Percentiles rank a stretch among this genome's conserved stretches.
phyloP scores from a whole-genome alignment of 1,140 invertebrate genomes.

The Drosophila ercepeae region DNA sequence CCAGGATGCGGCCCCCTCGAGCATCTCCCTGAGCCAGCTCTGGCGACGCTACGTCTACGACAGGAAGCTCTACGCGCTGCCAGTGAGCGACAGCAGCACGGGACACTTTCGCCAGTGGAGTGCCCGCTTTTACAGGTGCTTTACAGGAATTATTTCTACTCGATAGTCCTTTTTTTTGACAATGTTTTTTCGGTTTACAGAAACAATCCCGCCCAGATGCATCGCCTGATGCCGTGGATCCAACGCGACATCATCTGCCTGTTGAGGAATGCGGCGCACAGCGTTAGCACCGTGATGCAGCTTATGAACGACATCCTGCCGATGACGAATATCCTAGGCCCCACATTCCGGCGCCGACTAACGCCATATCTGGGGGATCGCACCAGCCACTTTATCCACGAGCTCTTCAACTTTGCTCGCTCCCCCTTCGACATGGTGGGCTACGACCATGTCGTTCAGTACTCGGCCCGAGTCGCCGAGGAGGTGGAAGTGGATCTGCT shows the following conservation, averaged over 20 bases:
- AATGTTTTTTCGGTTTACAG: conserved; percentile 78
- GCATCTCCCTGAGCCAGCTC: conserved; percentile 63
- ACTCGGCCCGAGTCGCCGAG: conserved; percentile 72
- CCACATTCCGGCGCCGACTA: conserved; percentile 88
- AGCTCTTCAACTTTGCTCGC: conserved; percentile 93
- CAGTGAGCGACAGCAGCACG: conserved; percentile 86
- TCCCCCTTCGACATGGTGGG: conserved; percentile 93
- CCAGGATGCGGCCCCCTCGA: conserved; percentile 45
- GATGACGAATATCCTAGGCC: conserved; percentile 89
- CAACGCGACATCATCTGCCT: conserved; percentile 90
- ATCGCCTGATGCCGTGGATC: conserved; percentile 94
- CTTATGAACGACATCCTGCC: conserved; percentile 89
- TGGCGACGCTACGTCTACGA: conserved; percentile 90
- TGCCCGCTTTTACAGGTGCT: conserved; percentile 89
- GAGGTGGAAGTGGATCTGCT: conserved; percentile 71
- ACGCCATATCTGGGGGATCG: conserved; percentile 85
- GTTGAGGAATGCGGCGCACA: conserved; percentile 87
- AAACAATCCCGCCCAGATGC: conserved; percentile 90
- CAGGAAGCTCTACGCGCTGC: conserved; percentile 89
- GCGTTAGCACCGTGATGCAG: conserved; percentile 88
- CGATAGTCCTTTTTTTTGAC: not conserved
- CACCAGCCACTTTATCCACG: conserved; percentile 94
- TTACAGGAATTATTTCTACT: no score
- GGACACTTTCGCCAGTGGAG: conserved; percentile 89
- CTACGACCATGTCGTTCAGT: conserved; percentile 87